Conservation (phyloP, 2,113 vertebrate species). For the Macrotis lagotis region DNA sequence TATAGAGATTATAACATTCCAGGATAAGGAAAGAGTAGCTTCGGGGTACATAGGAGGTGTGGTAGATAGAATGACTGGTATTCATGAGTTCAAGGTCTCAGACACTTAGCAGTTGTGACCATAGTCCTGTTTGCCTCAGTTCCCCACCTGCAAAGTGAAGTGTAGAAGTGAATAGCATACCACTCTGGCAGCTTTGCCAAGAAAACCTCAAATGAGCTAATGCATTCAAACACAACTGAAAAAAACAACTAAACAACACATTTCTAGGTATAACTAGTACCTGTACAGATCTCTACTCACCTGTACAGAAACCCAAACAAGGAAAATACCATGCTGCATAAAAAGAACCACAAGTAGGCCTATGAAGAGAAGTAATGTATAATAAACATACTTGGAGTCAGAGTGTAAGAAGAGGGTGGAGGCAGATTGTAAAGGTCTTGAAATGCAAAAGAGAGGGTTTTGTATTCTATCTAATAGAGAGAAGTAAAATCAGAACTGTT, state of each 20-base stretch:
- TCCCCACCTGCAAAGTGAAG: neutral
- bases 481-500: neutral
- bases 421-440: neutral
- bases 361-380: neutral
- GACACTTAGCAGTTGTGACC: neutral
- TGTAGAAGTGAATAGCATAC: neutral
- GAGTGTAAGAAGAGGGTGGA: neutral
- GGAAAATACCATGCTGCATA: neutral
- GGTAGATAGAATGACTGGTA: neutral
- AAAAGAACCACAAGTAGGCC: neutral
- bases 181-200: neutral
- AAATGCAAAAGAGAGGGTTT: neutral
- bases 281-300: no score
- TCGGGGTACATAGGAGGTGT: neutral
- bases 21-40: neutral
- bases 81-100: neutral
- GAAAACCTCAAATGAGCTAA: neutral
- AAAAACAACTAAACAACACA: neutral
- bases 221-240: neutral
- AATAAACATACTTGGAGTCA: no score
- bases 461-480: neutral
- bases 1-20: neutral
- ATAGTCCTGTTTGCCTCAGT: neutral
- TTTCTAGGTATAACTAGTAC: neutral
- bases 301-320: neutral